Evolutionary conservation across 2,797 vertebrate genomes (phyloP).

Genomic region (Sebastes baramenuke): DNA sequence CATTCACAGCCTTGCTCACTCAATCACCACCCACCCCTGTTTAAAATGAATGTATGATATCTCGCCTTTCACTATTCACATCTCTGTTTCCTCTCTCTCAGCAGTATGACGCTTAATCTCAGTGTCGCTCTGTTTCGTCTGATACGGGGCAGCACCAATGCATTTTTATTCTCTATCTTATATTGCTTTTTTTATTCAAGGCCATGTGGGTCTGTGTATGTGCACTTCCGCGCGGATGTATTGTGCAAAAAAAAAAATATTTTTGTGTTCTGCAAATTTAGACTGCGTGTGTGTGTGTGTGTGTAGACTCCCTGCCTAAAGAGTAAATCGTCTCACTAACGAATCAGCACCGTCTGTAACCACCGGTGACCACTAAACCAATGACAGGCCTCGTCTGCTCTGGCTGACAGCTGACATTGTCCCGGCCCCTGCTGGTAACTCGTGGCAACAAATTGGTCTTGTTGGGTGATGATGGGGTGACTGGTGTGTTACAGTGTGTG

Average conservation of each 20-base stretch:
- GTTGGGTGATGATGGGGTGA: conserved; percentile 62
- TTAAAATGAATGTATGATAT: conserved; percentile 85
- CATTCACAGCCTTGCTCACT: conserved; percentile 63
- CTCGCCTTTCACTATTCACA: conserved; percentile 75
- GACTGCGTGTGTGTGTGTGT: background rate
- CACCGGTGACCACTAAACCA: conserved; percentile 43
- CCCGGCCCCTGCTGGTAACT: conserved; percentile 49
- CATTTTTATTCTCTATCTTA: conserved; percentile 78
- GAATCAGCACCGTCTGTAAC: conserved; percentile 45
- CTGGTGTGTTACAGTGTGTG: conserved; percentile 27
- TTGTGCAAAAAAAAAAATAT: background rate
- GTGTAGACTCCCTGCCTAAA: conserved; percentile 1
- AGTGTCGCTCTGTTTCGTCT: conserved; percentile 68
- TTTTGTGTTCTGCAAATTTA: conserved; percentile 27
- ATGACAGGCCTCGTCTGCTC: conserved; percentile 29
- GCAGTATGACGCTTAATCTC: conserved; percentile 71
- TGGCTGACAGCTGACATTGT: conserved; percentile 71
- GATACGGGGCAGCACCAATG: conserved; percentile 73
- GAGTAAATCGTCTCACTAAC: conserved; percentile 55
- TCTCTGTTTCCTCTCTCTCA: conserved; percentile 69
- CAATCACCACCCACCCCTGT: conserved; percentile 73
- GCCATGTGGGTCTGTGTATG: conserved; percentile 16
- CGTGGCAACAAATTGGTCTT: conserved; percentile 67
- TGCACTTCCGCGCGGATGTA: background rate
- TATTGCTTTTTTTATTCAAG: conserved; percentile 74